Conservation (phyloP, 2,888 invertebrate species). For the Drosophila maculinotata region DNA sequence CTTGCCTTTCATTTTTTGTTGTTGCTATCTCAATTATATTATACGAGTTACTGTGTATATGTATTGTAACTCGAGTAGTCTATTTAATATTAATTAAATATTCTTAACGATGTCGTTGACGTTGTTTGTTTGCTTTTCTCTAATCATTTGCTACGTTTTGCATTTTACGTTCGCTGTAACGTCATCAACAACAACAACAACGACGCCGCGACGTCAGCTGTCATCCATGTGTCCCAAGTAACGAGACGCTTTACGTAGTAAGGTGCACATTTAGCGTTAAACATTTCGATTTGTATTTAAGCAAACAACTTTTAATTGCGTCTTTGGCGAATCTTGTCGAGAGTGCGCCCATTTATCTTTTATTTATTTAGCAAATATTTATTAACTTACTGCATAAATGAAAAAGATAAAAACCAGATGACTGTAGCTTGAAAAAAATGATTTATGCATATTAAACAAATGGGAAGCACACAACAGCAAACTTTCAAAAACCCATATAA, state of each 20-base stretch:
- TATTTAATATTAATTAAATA: constrained; percentile 47
- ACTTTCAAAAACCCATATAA: not conserved
- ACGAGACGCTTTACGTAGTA: constrained; percentile 8
- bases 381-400: constrained; percentile 1
- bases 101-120: constrained; percentile 23
- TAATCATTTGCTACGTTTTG: constrained; percentile 39
- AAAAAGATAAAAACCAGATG: constrained; percentile 3
- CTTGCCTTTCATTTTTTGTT: constrained; percentile 38
- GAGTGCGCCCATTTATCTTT: constrained; percentile 24
- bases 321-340: constrained; percentile 27
- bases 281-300: constrained; percentile 6
- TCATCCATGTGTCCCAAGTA: constrained; percentile 11
- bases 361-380: constrained; percentile 51
- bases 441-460: constrained; percentile 31
- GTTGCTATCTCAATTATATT: constrained; percentile 42
- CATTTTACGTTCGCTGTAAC: constrained; percentile 19
- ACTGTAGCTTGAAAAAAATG: constrained; percentile 15
- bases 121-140: constrained; percentile 19
- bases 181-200: constrained; percentile 13
- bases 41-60: constrained; percentile 22
- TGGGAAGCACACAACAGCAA: constrained; percentile 32
- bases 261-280: not conserved
- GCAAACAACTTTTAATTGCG: constrained; percentile 23
- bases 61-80: constrained; percentile 46
- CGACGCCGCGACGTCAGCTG: not conserved